Base-by-base conservation (phyloP, 2,797 vertebrate species). In the Sorex maritimensis region DNA sequence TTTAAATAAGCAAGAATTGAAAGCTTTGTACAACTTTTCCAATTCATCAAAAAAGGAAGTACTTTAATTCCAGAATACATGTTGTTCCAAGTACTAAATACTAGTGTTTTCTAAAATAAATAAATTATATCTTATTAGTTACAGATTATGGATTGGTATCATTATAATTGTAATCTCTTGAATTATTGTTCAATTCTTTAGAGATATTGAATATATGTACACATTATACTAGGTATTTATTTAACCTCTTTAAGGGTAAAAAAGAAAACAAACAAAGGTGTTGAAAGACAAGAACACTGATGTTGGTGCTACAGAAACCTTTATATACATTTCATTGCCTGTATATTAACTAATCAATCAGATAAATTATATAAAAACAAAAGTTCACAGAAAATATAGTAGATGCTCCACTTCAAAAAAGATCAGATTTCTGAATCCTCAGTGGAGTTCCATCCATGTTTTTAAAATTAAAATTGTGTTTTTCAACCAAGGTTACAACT, bases 1-100 rank as follows among this genome's bases (percentile, higher is more conserved):
- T 95, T 94, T 69, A 88, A 94, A 63, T 74, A 90, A 94, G 9
- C 6, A 41, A 77, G 38, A 89, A 94, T 11, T 38, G 0, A 87
- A 86, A 88, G 28, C 38, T 49, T 6, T 44, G 9, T 44, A 55
- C 26, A 81, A 30, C 75, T 5, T 86, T 81, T 86, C 84, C 38
- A 86, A 67, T 14, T 44, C 86, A 58, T 41, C 3, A 65, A 85
- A 58, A 73, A 68, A 23, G 30, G 83, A 92, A 92, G 2, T 9
- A 41, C n/a, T n/a, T 87, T 86, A 69, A 85, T 6, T 17, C 24
- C 5, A 83, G 68, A 2, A 86, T 63, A 68, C 14, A 61, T 3
- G 68, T 6, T 28, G 44, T 44, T 72, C 41, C 75, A 73, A 85
- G 10, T 44, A 41, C 41, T 63, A 6, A 30, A 17, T 67, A 30